Evolutionary conservation across 2,888 invertebrate species (phyloP), one percentile per base, ranked within the genome.

Genomic region (Carcina quercana): DNA sequence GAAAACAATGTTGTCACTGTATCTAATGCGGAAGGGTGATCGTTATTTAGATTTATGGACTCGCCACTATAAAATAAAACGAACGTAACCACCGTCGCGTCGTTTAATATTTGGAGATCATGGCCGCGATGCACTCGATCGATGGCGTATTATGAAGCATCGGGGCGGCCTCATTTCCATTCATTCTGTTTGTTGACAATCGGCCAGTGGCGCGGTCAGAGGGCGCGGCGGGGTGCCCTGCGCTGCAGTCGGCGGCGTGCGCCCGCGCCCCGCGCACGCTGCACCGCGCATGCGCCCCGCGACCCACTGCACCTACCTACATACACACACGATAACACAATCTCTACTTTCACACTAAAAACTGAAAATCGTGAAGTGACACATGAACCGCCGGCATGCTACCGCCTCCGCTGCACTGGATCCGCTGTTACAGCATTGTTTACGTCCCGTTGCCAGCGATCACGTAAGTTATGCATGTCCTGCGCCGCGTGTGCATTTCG

Each of bases 401-500:
- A 14, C 14, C 17, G 21, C 7, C 22, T 24, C 12, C 12, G 12
- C 47, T 50, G 45, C 50, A 50, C 50, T 55, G 54, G 53, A 57
- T 59, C 58, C 55, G 58, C 47, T 57, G 50, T 54, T 53, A 56
- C 55, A 56, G 53, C 57, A 59, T 62, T 71, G 71, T 68, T 73
- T 67, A 71, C 66, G 53, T 61, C 55, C 53, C 54, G 51, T 47
- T 14, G 54, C 51, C 50, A 61, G 53, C 61, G 63, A 60, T 57
- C 61, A 66, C 60, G 78, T 79, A 76, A 78, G 78, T 78, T 74
- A 72, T 76, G 73, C 76, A 75, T 65, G 66, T 63, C 61, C 69
- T 65, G 62, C 57, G 53, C 59, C 45, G 42, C 53, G 49, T 41
- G 47, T 54, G 66, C 63, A 64, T 68, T 66, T 63, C 63, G 64